Evolutionary conservation across 2,888 invertebrate species (phyloP).

Genomic region (Rutpela maculata): DNA sequence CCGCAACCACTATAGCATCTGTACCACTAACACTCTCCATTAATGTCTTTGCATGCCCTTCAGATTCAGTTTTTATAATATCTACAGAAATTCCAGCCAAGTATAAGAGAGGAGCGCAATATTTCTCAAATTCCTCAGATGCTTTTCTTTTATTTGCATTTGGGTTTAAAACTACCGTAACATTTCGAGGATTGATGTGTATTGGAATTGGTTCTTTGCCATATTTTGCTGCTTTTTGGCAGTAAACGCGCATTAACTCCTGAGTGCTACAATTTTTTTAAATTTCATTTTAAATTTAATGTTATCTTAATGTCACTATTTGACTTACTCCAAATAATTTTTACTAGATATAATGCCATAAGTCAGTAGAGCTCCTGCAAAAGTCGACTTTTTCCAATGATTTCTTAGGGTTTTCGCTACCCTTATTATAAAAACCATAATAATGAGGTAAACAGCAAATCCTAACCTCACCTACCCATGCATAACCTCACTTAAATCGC

Average conservation of each 20-base stretch:
- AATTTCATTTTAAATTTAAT: slow-evolving; percentile 9
- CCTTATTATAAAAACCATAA: slow-evolving; percentile 77
- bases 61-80: slow-evolving; percentile 87
- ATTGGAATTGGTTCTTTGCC: slow-evolving; percentile 81
- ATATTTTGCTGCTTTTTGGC: slow-evolving; percentile 84
- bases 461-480: not conserved
- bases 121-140: slow-evolving; percentile 86
- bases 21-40: slow-evolving; percentile 84
- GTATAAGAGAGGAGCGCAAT: slow-evolving; percentile 94
- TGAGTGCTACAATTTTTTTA: slow-evolving; percentile 78
- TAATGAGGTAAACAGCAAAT: not conserved
- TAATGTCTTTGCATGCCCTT: slow-evolving; percentile 90
- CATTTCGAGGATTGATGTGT: slow-evolving; percentile 79
- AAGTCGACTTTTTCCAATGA: slow-evolving; percentile 93
- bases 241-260: slow-evolving; percentile 86
- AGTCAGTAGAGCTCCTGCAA: slow-evolving; percentile 80
- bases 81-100: slow-evolving; percentile 90
- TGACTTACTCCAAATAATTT: slow-evolving; percentile 83
- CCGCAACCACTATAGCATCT: slow-evolving; percentile 93
- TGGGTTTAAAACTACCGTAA: slow-evolving; percentile 94
- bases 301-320: slow-evolving; percentile 5
- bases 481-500: not conserved
- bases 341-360: slow-evolving; percentile 84
- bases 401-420: slow-evolving; percentile 82
- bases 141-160: slow-evolving; percentile 88